Base-by-base conservation (phyloP, 2,797 vertebrate genomes). In the Thamnophis elegans region DNA sequence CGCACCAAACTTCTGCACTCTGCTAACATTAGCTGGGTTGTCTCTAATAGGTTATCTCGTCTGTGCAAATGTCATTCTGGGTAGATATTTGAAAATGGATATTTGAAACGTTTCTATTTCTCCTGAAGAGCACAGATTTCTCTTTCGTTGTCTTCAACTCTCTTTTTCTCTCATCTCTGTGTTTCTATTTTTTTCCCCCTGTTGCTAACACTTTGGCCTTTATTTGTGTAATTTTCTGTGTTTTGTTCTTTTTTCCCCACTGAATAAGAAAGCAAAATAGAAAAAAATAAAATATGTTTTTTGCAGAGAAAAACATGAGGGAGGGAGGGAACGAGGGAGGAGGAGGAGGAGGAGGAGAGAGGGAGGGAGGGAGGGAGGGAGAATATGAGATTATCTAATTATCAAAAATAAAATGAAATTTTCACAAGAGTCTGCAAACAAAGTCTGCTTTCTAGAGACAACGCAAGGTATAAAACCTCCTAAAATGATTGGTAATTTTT, bases 401-500 rank as follows among this genome's bases (percentile, higher is more conserved):
- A 0, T 47, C 88, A 94, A 54, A 60, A 89, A 87, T 22, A 94
- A 92, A 90, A 89, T 0, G 91, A 82, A 92, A 25, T 42, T 93
- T 28, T n/a, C 18, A 65, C 2, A 78, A 85, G 87, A 25, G 0
- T 88, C 85, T 42, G 0, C 0, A 54, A 58, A 90, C n/a, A 90
- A 94, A 94, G 92, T 28, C 32, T 88, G 82, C 90, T 55, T 93
- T 91, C 55, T 59, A 20, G 42, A 28, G 94, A 73, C 51, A 55
- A 73, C 16, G 55, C 53, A 92, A 87, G 22, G 54, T 25, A 62
- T 4, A 20, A 18, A 5, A 85, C 26, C 86, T 88, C 20, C 53
- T 20, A 93, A 95, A 92, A 90, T 18, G 22, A 87, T 18, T 68
- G 59, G 56, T 92, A 96, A 92, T 95, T 96, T 93, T 82, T 10